phyloP scores from a whole-genome alignment of 92 coral and sea anemone genomes.

The Paragorgia papillata region DNA sequence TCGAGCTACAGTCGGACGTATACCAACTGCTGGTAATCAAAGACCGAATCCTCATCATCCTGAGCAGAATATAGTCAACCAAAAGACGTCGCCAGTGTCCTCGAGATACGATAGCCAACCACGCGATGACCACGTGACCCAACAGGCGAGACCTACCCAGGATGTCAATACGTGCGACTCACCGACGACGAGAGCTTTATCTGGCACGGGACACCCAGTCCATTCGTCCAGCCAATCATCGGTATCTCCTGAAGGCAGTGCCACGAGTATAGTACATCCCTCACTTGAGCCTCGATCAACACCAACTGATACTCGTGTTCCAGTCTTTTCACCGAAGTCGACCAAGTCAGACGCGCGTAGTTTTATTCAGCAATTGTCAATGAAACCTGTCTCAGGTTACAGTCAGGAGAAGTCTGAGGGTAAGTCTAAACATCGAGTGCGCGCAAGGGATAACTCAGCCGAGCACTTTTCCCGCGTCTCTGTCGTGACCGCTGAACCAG shows the following conservation, averaged over 20 bases:
- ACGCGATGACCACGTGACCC: neutral
- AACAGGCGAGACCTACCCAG: neutral
- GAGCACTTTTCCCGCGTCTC: neutral
- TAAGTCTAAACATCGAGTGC: neutral
- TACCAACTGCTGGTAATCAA: too few relatives aligned
- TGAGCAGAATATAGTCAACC: too few relatives aligned
- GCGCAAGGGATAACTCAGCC: neutral
- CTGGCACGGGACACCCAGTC: neutral
- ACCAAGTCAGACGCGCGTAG: neutral
- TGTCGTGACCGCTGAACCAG: too few relatives aligned
- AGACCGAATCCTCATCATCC: too few relatives aligned
- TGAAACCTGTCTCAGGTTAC: neutral
- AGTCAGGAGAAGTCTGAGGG: constrained; percentile 9
- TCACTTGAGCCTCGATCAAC: neutral
- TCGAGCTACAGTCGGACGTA: too few relatives aligned
- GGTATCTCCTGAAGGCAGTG: neutral
- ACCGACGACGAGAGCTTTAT: neutral
- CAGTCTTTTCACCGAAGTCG: neutral
- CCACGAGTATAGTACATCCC: neutral
- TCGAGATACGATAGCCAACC: neutral
- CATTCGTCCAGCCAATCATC: neutral
- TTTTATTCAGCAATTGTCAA: constrained; percentile 21
- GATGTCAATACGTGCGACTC: neutral
- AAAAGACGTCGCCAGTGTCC: neutral
- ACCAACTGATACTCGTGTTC: neutral